These are phyloP conservation scores for Prionailurus bengalensis DNA, from an alignment of 2,113 vertebrate species.

Conservation along the genomic window DNA sequence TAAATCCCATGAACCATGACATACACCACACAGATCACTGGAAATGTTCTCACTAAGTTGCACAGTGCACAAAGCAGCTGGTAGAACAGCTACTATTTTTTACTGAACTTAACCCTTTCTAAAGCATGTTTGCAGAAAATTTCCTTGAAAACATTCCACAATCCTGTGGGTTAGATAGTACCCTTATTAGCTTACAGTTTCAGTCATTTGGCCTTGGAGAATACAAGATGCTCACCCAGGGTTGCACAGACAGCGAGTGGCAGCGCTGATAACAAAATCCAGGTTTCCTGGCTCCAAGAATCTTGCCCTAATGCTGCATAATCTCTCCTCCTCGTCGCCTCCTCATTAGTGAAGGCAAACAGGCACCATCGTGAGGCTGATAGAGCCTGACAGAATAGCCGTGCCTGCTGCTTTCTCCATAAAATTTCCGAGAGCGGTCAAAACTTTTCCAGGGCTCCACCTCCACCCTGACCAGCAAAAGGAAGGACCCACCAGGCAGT, in stretches of 20 bases:
- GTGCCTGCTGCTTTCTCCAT: background rate
- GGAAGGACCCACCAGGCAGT: background rate
- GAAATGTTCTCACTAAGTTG: background rate
- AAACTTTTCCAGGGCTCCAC: background rate
- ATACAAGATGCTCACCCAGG: background rate
- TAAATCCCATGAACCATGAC: background rate
- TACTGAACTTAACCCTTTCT: background rate
- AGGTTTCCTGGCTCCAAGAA: background rate
- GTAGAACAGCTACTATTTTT: background rate
- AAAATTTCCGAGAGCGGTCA: background rate
- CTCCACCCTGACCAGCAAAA: background rate
- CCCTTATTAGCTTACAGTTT: background rate
- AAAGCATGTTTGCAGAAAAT: constrained; percentile 4
- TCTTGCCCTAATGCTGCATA: background rate
- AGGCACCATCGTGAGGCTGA: background rate
- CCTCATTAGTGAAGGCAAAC: background rate
- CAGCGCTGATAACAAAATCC: background rate
- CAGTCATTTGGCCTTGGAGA: background rate
- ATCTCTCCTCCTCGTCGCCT: background rate
- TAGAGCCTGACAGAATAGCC: background rate
- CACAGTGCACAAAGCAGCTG: background rate
- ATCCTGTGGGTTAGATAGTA: background rate
- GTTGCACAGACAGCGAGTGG: background rate
- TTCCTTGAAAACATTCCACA: background rate
- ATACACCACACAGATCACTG: background rate